Evolutionary conservation across 2,888 invertebrate species (phyloP), one percentile per base, ranked within the genome.

Genomic region (Ectemnius cavifrons): DNA sequence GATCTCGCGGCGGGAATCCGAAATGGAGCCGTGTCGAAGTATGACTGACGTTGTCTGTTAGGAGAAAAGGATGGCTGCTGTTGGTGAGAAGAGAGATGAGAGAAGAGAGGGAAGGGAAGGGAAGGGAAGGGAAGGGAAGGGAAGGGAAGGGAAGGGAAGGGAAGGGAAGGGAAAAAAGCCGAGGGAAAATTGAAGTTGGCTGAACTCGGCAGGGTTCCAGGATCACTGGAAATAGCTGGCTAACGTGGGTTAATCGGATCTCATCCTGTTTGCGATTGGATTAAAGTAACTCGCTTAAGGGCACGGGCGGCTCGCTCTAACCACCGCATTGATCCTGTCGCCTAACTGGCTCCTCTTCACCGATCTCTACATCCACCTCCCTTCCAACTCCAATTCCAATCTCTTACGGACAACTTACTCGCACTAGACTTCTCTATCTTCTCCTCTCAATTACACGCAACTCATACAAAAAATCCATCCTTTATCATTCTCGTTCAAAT

Each of bases 231-330:
- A 84, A 81, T 81, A 81, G 75, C 83, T 65, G 73, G 78, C 73
- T 84, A 84, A 83, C 83, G 71, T 75, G 84, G 80, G 73, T 84
- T 84, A 84, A 84, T 84, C 83, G 81, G 78, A 84, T 84, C 83
- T 71, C 77, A 79, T 84, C 82, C 78, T 80, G 82, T 84, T 84
- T 82, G 82, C 76, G 70, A 82, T 84, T 84, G 80, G 80, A 84
- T 84, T 84, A 83, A 83, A 83, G 83, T 83, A 83, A 83, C 81
- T 83, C 79, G 81, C 75, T 83, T 83, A 83, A 83, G 81, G 81
- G 76, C 75, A 47, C 68, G 71, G 37, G 8, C 37, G 23, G 23
- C 23, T 68, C 83, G 75, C 77, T 79, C 73, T 81, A 83, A 83
- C 77, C 81, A 77, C 81, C 75, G 72, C 84, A 83, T 83, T 82